phyloP scores from a whole-genome alignment of 2,797 vertebrate genomes.

The Enteromius viviparus region DNA sequence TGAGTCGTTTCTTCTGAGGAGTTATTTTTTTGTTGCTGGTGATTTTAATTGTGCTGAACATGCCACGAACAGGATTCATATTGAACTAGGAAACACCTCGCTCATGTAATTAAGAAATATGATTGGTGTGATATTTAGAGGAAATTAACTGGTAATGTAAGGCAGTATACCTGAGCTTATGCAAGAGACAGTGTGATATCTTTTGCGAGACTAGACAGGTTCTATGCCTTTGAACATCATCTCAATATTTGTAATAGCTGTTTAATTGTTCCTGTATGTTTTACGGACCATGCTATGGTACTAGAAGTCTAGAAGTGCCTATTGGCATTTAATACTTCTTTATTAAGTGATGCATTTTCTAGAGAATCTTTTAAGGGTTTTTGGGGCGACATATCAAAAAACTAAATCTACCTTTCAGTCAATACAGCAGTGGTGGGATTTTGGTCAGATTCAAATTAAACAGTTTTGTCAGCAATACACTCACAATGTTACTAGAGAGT shows the following conservation, averaged over 20 bases:
- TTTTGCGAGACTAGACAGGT: not conserved
- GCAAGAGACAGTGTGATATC: not conserved
- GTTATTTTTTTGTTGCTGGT: conserved; percentile 6
- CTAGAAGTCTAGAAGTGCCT: not conserved
- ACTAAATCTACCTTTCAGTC: not conserved
- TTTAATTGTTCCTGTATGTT: not conserved
- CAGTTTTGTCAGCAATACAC: not conserved
- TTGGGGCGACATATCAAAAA: not conserved
- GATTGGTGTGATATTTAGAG: conserved; percentile 9
- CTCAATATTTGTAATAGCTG: not conserved
- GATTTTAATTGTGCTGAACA: conserved; percentile 26
- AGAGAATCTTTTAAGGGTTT: not conserved
- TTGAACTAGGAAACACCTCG: not conserved
- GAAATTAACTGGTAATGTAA: not conserved
- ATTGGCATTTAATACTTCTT: not conserved
- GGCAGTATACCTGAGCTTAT: not conserved
- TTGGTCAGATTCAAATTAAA: not conserved
- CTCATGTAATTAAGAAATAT: not conserved
- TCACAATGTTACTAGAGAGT: not conserved
- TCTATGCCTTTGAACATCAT: not conserved
- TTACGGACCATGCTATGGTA: not conserved
- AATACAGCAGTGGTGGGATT: not conserved
- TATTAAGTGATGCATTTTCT: not conserved
- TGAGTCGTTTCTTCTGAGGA: not conserved
- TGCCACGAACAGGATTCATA: not conserved